These are phyloP conservation scores for Gymnobelideus leadbeateri DNA, from an alignment of 2,113 vertebrate genomes.

Conservation along the genomic window DNA sequence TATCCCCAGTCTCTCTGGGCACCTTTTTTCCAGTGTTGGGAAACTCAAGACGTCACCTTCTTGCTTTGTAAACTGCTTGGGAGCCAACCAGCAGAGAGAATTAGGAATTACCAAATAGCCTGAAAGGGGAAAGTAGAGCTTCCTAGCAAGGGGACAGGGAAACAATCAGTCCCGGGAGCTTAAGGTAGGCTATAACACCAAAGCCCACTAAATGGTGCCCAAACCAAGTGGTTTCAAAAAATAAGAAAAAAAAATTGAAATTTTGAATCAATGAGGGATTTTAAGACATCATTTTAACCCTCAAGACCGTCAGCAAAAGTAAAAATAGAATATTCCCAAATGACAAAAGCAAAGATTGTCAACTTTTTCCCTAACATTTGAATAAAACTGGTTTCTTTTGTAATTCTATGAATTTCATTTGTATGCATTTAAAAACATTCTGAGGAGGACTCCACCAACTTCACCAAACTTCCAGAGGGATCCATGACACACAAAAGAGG, in stretches of 20 bases:
- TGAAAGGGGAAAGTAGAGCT: not conserved
- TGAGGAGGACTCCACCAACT: not conserved
- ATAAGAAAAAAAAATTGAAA: not conserved
- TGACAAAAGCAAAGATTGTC: not conserved
- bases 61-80: not conserved
- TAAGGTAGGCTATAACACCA: not conserved
- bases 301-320: not conserved
- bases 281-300: not conserved
- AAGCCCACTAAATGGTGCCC: not conserved
- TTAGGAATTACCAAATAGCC: not conserved
- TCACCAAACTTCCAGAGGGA: not conserved
- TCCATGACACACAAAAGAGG: not conserved
- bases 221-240: not conserved
- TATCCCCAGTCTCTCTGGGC: not conserved
- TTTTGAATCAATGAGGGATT: not conserved
- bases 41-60: not conserved
- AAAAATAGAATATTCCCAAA: not conserved
- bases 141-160: not conserved
- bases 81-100: not conserved
- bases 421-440: not conserved
- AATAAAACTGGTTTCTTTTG: not conserved
- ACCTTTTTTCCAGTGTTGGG: conserved; percentile 2
- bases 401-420: not conserved
- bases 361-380: not conserved
- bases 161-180: not conserved